These are phyloP conservation scores for Danaus melanippus DNA, from an alignment of 1,140 invertebrate genomes.

Conservation along the genomic window DNA sequence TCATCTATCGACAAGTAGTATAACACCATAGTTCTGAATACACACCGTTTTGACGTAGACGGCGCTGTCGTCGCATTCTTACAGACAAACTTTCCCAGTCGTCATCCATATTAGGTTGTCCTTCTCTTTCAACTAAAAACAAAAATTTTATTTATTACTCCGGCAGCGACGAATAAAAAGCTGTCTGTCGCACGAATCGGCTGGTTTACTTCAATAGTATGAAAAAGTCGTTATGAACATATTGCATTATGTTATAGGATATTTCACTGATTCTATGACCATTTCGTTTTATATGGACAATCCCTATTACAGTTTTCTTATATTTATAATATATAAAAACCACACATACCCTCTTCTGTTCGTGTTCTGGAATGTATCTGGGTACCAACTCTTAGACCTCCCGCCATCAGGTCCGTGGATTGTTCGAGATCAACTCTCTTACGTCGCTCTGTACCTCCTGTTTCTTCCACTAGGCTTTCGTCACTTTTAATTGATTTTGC, in stretches of 20 bases:
- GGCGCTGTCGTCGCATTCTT: slow-evolving; percentile 77
- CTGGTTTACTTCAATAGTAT: too few species aligned
- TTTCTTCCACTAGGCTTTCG: slow-evolving; percentile 56
- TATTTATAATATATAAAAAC: slow-evolving; percentile 4
- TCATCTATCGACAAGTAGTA: slow-evolving; percentile 30
- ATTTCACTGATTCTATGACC: too few species aligned
- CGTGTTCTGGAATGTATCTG: slow-evolving; percentile 86
- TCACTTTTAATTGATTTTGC: slow-evolving; percentile 64
- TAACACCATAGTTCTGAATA: slow-evolving; percentile 23
- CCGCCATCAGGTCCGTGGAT: slow-evolving; percentile 82
- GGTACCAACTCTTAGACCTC: slow-evolving; percentile 80
- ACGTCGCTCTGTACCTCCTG: slow-evolving; percentile 53
- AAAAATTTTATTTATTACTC: slow-evolving; percentile 16
- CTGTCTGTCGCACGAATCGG: too few species aligned
- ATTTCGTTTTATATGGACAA: too few species aligned
- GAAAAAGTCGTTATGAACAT: too few species aligned
- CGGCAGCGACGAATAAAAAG: too few species aligned
- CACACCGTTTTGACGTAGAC: slow-evolving; percentile 69
- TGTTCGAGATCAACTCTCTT: slow-evolving; percentile 81
- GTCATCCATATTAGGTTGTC: slow-evolving; percentile 77
- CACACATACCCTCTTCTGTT: slow-evolving; percentile 76
- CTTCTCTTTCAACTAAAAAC: slow-evolving; percentile 71
- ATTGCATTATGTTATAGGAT: too few species aligned
- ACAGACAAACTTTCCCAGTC: slow-evolving; percentile 85
- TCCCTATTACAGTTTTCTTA: background rate